Conservation (phyloP, 2,797 vertebrate genomes). For the Cebuella pygmaea region DNA sequence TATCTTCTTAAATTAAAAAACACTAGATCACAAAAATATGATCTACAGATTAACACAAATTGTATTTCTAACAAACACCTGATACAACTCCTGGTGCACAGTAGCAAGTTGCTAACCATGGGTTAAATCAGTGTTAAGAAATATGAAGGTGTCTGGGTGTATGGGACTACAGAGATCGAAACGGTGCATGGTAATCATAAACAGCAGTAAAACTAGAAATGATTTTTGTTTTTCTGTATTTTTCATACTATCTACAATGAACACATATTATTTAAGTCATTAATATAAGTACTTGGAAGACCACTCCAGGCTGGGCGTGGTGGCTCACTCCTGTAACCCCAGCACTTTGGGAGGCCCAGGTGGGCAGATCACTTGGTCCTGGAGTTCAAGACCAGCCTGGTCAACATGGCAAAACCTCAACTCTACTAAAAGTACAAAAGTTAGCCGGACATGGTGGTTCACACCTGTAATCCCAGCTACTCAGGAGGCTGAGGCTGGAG, state of each 20-base stretch:
- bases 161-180: neutral
- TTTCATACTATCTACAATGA: neutral
- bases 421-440: neutral
- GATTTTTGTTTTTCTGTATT: neutral
- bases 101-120: neutral
- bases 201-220: neutral
- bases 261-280: neutral
- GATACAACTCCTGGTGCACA: neutral
- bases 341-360: neutral
- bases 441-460: neutral
- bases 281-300: neutral
- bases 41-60: neutral
- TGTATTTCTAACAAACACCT: neutral
- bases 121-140: neutral
- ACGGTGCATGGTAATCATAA: neutral
- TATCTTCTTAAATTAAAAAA: neutral
- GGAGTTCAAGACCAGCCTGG: neutral
- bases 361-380: too few species aligned
- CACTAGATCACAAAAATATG: neutral
- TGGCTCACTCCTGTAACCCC: neutral
- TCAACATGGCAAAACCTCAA: neutral
- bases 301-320: fast-evolving
- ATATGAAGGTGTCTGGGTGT: neutral
- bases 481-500: too few species aligned
- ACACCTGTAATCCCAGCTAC: too few species aligned